Conservation (phyloP, 2,113 vertebrate genomes). For the Zapus hudsonius region DNA sequence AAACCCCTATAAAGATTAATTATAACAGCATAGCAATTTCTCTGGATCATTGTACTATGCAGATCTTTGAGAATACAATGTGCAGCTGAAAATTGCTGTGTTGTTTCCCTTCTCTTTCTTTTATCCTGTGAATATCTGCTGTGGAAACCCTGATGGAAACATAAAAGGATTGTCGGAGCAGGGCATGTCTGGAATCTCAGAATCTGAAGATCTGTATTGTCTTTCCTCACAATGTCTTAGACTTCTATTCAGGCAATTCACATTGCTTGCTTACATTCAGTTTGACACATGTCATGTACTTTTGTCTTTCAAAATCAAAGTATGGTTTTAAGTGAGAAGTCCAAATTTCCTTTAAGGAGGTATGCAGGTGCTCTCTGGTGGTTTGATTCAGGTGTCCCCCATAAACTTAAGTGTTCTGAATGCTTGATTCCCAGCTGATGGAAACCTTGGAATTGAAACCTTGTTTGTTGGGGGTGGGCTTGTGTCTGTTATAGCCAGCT, state of each 20-base stretch:
- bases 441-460: too few species aligned
- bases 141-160: too few species aligned
- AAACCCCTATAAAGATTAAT: background rate
- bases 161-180: background rate
- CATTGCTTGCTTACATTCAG: background rate
- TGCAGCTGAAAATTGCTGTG: background rate
- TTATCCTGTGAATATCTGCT: accelerated
- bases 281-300: background rate
- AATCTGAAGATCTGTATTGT: background rate
- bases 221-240: background rate
- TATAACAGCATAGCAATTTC: background rate
- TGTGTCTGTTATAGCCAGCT: too few species aligned
- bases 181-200: too few species aligned
- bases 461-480: background rate
- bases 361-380: accelerated
- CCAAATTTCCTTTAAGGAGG: background rate
- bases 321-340: background rate
- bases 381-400: accelerated
- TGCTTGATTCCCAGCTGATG: too few species aligned
- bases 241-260: background rate
- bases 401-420: too few species aligned
- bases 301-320: background rate
- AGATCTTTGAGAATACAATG: background rate
- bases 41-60: accelerated
- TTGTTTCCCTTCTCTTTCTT: background rate